A percentile compares a stretch with the other conserved stretches of the same genome.
Evolutionary conservation across 2,797 vertebrate genomes (phyloP).

Genomic region (Nyctalus aviator): DNA sequence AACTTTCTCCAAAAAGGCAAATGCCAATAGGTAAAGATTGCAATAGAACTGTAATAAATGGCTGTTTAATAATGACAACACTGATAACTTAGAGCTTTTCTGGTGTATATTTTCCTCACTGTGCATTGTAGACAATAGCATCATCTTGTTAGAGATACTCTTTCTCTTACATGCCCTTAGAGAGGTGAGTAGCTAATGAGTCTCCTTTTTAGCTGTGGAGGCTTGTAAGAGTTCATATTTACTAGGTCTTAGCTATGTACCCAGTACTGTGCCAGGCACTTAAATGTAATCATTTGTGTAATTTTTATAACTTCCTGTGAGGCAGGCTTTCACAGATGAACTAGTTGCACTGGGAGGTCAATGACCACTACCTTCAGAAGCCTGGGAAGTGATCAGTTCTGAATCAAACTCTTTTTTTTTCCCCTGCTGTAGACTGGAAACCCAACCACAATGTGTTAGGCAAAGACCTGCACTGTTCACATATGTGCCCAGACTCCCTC

Average conservation of each 20-base stretch:
- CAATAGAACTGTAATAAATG: not conserved
- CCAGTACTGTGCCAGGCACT: not conserved
- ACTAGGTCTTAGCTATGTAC: not conserved
- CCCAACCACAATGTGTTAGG: not conserved
- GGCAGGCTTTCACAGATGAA: not conserved
- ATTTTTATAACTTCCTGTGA: not conserved
- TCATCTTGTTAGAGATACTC: not conserved
- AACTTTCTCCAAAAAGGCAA: constrained; percentile 37
- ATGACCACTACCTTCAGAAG: constrained; percentile 3
- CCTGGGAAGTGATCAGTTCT: not conserved
- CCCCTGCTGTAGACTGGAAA: not conserved
- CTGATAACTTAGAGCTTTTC: not conserved
- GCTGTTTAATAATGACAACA: not conserved
- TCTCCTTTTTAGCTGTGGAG: not conserved
- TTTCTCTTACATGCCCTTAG: not conserved
- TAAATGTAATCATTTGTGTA: not conserved
- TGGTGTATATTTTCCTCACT: not conserved
- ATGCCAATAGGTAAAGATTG: not conserved
- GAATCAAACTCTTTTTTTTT: not conserved
- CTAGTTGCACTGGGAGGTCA: not conserved
- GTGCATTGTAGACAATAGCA: not conserved
- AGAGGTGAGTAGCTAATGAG: not conserved
- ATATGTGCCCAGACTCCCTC: not conserved
- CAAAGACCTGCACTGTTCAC: not conserved
- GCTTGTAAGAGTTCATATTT: not conserved